Percentiles rank a stretch among this genome's conserved stretches.
Evolutionary conservation across 2,113 vertebrate species (phyloP).

Genomic region (Zosterops pallidus): DNA sequence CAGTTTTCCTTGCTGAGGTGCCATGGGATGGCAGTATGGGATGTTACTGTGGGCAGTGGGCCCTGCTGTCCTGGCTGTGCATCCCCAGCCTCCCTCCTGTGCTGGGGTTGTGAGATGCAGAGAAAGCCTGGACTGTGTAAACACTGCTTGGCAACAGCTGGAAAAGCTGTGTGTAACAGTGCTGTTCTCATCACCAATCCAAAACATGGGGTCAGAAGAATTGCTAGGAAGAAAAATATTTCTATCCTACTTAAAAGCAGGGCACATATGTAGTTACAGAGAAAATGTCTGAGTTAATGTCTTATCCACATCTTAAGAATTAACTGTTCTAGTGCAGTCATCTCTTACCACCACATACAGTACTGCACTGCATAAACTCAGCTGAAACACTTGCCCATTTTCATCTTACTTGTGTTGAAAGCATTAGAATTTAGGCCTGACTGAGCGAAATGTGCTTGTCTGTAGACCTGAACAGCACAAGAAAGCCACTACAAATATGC

Average conservation of each 20-base stretch:
- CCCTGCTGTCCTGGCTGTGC: neutral
- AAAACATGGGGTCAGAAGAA: neutral
- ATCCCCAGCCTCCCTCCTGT: fast-evolving
- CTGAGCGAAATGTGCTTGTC: neutral
- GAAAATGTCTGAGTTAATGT: neutral
- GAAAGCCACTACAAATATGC: neutral
- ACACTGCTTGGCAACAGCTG: neutral
- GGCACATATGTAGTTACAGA: neutral
- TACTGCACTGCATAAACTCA: neutral
- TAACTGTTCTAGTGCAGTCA: neutral
- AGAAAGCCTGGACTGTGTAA: neutral
- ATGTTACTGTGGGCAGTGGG: neutral
- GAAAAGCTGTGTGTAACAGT: neutral
- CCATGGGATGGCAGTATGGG: fast-evolving
- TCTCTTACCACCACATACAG: neutral
- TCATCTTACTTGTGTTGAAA: neutral
- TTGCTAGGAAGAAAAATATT: neutral
- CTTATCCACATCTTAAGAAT: neutral
- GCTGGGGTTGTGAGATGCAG: neutral
- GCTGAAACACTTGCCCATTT: neutral
- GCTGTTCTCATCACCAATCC: neutral
- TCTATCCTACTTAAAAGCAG: neutral
- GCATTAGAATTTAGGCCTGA: neutral
- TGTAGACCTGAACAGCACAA: neutral
- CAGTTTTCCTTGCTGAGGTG: neutral